A percentile compares a stretch with the other conserved stretches of the same genome.
phyloP scores from a whole-genome alignment of 2,113 vertebrate genomes.

The Scolopax mira region DNA sequence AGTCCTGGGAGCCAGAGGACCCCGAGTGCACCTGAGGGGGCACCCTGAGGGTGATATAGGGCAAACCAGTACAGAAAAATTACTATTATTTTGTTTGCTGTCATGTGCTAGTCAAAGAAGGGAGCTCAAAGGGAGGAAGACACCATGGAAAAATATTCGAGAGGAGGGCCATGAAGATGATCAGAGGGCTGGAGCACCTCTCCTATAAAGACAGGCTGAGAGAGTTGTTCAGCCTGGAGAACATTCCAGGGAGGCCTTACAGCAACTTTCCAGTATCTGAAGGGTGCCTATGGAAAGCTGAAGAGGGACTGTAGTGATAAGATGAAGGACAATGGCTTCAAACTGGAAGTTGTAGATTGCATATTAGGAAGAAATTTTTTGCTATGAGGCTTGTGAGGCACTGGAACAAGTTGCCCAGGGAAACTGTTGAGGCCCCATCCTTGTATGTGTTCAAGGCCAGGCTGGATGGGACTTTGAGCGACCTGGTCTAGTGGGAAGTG shows the following conservation, averaged over 20 bases:
- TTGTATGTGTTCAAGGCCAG: background rate
- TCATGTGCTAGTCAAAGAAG: background rate
- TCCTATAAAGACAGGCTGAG: background rate
- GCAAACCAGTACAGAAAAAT: background rate
- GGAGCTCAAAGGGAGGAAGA: background rate
- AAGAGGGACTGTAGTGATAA: background rate
- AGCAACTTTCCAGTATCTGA: background rate
- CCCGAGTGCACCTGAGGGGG: too few relatives aligned
- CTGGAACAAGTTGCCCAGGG: background rate
- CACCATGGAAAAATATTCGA: background rate
- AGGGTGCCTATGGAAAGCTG: background rate
- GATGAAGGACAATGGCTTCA: background rate
- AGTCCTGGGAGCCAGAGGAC: background rate
- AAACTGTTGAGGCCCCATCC: background rate
- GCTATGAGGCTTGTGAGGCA: background rate
- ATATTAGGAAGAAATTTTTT: background rate
- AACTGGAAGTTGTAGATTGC: background rate
- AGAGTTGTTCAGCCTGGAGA: background rate
- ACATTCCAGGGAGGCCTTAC: background rate
- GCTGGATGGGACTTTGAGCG: background rate
- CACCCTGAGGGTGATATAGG: rapidly evolving
- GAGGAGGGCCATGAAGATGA: background rate
- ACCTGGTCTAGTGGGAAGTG: background rate
- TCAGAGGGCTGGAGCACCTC: background rate
- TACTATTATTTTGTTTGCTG: background rate